Base-by-base conservation (phyloP, 2,797 vertebrate species). In the Girardinus metallicus region DNA sequence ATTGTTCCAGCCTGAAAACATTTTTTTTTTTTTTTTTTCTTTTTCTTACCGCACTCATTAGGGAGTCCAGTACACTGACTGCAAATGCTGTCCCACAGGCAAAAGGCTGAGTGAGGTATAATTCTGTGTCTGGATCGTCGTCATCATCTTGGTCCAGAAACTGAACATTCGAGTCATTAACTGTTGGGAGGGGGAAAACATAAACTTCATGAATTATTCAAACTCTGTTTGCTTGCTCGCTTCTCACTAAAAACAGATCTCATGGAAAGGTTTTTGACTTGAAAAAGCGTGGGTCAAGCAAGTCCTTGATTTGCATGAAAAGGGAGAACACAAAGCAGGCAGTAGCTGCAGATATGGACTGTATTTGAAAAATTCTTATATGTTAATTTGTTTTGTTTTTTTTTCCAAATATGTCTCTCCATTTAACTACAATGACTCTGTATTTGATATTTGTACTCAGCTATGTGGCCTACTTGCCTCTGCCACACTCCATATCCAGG, bases 101-200 rank as follows among this genome's bases (percentile, higher is more conserved):
- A 78, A 99, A 99, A 7, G 98, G 98, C 92, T 99, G 98, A 0
- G 98, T 99, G 88, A 99, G 97, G 92, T 99, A 99, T 89, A 99
- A 92, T 94, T 99, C 98, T 9, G 98, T 99, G 94, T 99, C 98
- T 0, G 98, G 98, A 88, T 99, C 98, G 57, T 99, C 98, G 0
- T 99, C 98, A 1, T 99, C 98, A 1, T 99, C 98, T 96, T 99
- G 98, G 96, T 99, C 98, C 97, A 99, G 92, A 95, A 99, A 99
- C 95, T 99, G 98, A 94, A 99, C 98, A 53, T 99, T 99, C 57
- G 98, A 98, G 94, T 99, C 98, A 2, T 99, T 99, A 93, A 99
- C 98, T 99, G 2, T 26, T 9, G 39, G 47, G 6, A 64, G 34
- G 39, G 47, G 8, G 21, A 31, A 86, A 84, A 86, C 2, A 10